Evolutionary conservation across 2,888 invertebrate genomes (phyloP), one percentile per base, ranked within the genome.

Genomic region (Amblyjoppa fuscipennis): DNA sequence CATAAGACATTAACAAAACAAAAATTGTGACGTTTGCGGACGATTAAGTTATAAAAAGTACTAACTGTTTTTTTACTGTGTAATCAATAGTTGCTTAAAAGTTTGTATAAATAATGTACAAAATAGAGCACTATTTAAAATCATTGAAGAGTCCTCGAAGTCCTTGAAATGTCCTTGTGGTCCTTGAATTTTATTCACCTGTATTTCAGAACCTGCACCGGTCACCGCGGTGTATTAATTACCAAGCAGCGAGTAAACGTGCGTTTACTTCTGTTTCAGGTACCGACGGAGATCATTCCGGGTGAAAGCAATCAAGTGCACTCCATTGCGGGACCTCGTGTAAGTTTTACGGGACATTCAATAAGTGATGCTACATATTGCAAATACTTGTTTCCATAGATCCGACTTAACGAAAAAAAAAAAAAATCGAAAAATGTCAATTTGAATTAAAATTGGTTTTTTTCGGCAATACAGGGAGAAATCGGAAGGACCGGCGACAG

Each of bases 401-500:
- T 56, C 9, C 56, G 20, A n/a, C 11, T 34, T n/a, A 11, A 41
- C 6, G 20, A 81, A 78, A 45, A 7, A 34, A 79, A 79, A 70
- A 66, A 75, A 31, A 25, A 38, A 34, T n/a, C 16, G 4, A 20
- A 2, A 3, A 38, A 71, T 56, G 6, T 71, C n/a, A 7, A 71
- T n/a, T 34, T 20, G 0, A 20, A 20, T 20, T 20, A 20, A 20
- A 25, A 34, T 25, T 20, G 75, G 11, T 59, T 69, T 59, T 69
- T 45, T 38, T 49, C 20, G 20, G 3, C 45, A 25, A 71, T 74
- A 70, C 73, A 92, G 93, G 96, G 96, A 0, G 94, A 95, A 0
- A 87, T 93, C 0, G 96, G 96, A 0, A 90, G 92, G 7, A 94
- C 94, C 0, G 96, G 96, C 1, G 95, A 95, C 53, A 94, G 94